Evolutionary conservation across 2,113 vertebrate genomes (phyloP), one percentile per base, ranked within the genome.

Genomic region (Nothobranchius kuhntae): DNA sequence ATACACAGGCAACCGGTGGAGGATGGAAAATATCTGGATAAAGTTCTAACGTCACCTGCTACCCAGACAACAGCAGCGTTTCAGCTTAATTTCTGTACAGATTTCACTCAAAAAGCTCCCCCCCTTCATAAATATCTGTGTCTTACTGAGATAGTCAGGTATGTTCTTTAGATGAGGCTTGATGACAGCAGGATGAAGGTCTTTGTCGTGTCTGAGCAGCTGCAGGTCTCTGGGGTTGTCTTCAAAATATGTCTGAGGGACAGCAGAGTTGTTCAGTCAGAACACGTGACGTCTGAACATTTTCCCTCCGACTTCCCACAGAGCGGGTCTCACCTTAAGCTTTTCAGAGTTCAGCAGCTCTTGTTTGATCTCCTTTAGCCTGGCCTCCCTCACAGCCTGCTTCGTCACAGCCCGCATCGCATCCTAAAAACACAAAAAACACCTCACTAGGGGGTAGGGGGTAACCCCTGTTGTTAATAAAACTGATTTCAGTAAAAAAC

Each of bases 321-420:
- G 1, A 9, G 2, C 13, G 5, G 1, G 12, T 60, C 56, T 84
- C 64, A 97, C 96, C 94, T 96, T 97, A 3, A 98, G 94, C 42
- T 95, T 97, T 65, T 98, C 95, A 0, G 96, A 98, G 61, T 96
- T 97, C 9, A 98, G 93, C 61, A 98, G 91, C 80, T 98, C 96
- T n/a, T 95, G 94, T 66, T 96, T 96, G 87, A 98, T 95, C 91
- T 98, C 96, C 36, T 96, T 96, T 78, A 98, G 82, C 45, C 96
- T 82, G 0, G 96, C 96, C 72, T 98, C 96, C 35, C 88, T 95
- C 56, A 98, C 94, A 0, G 95, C 94, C 82, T 98, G 96, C 82
- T 98, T 98, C 0, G 96, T 98, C 75, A 98, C 95, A 0, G 96
- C 95, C 15, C 95, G 93, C 96, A 98, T 98, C 26, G 96, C 96